phyloP scores from a whole-genome alignment of 1,140 invertebrate genomes.

The Condylostylus longicornis region DNA sequence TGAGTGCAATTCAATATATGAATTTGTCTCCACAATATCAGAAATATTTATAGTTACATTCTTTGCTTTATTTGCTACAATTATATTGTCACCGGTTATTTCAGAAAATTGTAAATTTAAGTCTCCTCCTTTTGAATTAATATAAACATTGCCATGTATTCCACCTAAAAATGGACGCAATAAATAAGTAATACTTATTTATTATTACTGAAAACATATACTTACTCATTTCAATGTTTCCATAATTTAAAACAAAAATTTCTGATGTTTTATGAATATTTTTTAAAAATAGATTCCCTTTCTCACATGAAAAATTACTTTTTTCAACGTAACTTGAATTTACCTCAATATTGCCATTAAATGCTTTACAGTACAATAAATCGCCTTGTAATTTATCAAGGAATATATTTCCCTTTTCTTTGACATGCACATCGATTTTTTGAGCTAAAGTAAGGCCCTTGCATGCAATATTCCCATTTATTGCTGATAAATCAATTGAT shows the following conservation, averaged over 20 bases:
- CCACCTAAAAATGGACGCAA: conserved; percentile 16
- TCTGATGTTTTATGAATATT: conserved; percentile 25
- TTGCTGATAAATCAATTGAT: conserved; percentile 13
- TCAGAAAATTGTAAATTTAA: conserved; percentile 26
- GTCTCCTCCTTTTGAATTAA: conserved; percentile 19
- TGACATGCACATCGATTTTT: conserved; percentile 15
- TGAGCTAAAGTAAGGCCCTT: conserved; percentile 19
- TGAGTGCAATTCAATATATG: conserved; percentile 15
- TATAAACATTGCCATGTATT: conserved; percentile 23
- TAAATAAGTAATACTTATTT: not conserved
- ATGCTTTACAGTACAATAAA: conserved; percentile 16
- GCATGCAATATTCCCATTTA: conserved; percentile 19
- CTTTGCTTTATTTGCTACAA: conserved; percentile 13
- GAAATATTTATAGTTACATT: conserved; percentile 25
- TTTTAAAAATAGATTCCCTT: conserved; percentile 18
- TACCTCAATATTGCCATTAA: conserved; percentile 17
- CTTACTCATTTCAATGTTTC: conserved; percentile 25
- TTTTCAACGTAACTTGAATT: conserved; percentile 25
- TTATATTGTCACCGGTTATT: conserved; percentile 16
- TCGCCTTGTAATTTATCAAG: conserved; percentile 27
- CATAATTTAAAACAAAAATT: conserved; percentile 18
- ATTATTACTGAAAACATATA: not conserved
- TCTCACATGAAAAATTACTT: conserved; percentile 23
- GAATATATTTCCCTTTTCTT: conserved; percentile 15
- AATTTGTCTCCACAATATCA: conserved; percentile 19